Base-by-base conservation (phyloP, 2,888 invertebrate species). In the Limnephilus lunatus region DNA sequence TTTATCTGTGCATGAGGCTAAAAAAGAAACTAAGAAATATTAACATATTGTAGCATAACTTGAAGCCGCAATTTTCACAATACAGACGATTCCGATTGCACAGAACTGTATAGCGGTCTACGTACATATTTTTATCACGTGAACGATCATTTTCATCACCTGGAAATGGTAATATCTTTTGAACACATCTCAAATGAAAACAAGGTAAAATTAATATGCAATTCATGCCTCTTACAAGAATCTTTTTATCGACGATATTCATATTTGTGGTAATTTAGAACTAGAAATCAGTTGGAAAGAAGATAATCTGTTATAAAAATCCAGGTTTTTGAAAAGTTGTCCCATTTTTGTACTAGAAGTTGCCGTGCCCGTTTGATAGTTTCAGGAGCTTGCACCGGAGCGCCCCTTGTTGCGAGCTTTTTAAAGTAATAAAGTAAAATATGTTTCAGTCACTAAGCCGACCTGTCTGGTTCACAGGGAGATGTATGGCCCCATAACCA, bases 401-500 rank as follows among this genome's bases (percentile, higher is more conserved):
- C 39, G 39, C n/a, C 3, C 48, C 7, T 85, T 85, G 80, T 14
- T 80, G 85, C 80, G 48, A 85, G 90, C 90, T 39, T 91, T 85
- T 85, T 31, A 86, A 91, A 91, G 90, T 91, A 91, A 91, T 91
- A 91, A 85, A 91, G 90, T 83, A 85, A 91, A 91, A 91, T 81
- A 85, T 91, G 85, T 91, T 91, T 91, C 85, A 91, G 90, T 91
- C 90, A 35, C 90, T 86, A 80, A 91, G 90, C 85, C 83, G 68
- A 32, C 85, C 80, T 91, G 85, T 91, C 85, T 85, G 82, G 32
- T 81, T 32, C 85, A 15, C 82, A 30, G 68, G 19, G 82, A 90
- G 90, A 83, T 90, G 90, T 82, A 83, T 82, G 82, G 82, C 32
- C 30, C 82, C 30, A 82, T 32, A 32, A 82, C 30, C 82, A 32